Base-by-base conservation (phyloP, 2,888 invertebrate genomes). In the Prenolepis imparis region DNA sequence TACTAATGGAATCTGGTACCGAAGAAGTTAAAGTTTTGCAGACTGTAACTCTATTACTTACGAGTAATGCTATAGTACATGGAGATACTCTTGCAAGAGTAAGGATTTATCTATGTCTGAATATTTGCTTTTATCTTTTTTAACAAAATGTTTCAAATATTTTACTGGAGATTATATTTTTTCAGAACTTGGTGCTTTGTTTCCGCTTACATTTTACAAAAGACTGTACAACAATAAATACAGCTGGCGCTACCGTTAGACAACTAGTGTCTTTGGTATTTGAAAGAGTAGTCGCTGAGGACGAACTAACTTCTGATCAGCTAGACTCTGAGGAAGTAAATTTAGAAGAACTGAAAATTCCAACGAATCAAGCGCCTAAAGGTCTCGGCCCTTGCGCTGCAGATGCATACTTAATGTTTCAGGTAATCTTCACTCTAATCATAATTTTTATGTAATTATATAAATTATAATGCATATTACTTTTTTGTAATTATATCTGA, bases 11-110 rank as follows among this genome's bases (percentile, higher is more conserved):
- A 95, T 96, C 97, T n/a, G 98, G 98, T 1, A 97, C 98, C 41
- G 98, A 99, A 95, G 99, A 99, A 96, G 97, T 99, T 24, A 99
- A 99, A 96, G 97, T 99, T 84, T 96, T 99, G 72, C 99, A 99
- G 95, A 99, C 99, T 0, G 98, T 99, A 18, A 99, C 99, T 0
- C 95, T 99, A 36, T 95, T 99, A 81, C 96, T 99, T 87, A 99
- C 99, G 64, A 99, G 99, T n/a, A 99, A 98, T 88, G 97, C 98
- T 84, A 96, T 99, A 74, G 99, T 99, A 52, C 98, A 98, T 94
- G 99, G 99, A 75, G 98, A 99, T 91, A 98, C 98, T 5, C 95
- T 99, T 85, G 98, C 99, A 32, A 98, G 98, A 96, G 98, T 99
- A 93, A 88, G 78, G 12, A 73, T 64, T 15, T 52, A 24, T 36